phyloP scores from a whole-genome alignment of 2,797 vertebrate genomes.

The Chanos chanos region DNA sequence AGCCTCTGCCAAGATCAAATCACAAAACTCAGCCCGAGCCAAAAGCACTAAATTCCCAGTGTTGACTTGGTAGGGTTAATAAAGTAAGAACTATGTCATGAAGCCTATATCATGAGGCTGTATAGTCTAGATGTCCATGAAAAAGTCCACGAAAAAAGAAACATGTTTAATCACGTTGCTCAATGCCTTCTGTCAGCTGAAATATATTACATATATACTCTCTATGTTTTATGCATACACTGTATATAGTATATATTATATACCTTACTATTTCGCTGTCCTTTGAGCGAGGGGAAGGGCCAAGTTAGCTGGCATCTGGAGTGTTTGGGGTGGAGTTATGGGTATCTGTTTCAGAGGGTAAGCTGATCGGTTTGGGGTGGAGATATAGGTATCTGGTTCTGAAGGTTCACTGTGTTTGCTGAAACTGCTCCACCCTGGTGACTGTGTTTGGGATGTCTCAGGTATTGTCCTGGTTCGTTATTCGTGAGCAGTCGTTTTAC shows the following conservation, averaged over 20 bases:
- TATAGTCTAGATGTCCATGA: conserved; percentile 40
- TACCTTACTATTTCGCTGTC: not conserved
- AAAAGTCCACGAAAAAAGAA: conserved; percentile 27
- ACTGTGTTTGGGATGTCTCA: too few relatives aligned
- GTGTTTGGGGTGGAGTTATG: too few relatives aligned
- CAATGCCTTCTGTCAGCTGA: conserved; percentile 21
- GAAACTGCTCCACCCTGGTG: not conserved
- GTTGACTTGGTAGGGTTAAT: conserved; percentile 37
- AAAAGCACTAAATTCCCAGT: conserved; percentile 36
- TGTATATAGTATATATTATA: too few relatives aligned
- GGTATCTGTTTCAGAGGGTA: too few relatives aligned
- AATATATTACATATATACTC: conserved; percentile 18
- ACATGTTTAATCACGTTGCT: conserved; percentile 23
- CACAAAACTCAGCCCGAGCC: conserved; percentile 21
- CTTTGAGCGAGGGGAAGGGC: not conserved
- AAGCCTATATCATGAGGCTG: conserved; percentile 24
- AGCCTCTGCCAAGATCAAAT: conserved; percentile 22
- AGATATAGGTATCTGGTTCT: not conserved
- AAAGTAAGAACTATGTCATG: conserved; percentile 30
- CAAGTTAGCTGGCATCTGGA: too few relatives aligned
- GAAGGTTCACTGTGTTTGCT: not conserved
- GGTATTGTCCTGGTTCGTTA: too few relatives aligned
- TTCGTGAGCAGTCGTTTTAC: too few relatives aligned
- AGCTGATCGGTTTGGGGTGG: not conserved
- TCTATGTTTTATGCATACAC: not conserved